Percentiles rank a stretch among this genome's conserved stretches.
These are phyloP conservation scores for Alviniconcha marisindica DNA, from an alignment of 1,140 invertebrate species.

Conservation along the genomic window DNA sequence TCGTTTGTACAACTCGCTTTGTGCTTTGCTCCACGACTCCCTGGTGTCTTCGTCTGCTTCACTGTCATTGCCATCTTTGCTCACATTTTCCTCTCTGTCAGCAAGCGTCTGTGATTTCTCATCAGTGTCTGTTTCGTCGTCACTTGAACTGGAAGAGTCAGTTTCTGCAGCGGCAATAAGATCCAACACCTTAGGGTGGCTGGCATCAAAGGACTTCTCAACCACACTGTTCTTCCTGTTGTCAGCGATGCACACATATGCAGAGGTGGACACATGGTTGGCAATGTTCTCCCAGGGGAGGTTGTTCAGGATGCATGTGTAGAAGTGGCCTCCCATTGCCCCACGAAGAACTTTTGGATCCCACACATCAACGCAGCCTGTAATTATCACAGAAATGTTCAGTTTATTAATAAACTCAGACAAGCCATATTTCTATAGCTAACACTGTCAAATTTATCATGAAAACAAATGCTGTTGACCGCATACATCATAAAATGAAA, in stretches of 20 bases:
- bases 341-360: slow-evolving; percentile 90
- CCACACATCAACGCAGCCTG: slow-evolving; percentile 93
- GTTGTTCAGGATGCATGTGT: slow-evolving; percentile 82
- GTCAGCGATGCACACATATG: slow-evolving; percentile 83
- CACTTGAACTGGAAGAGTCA: background rate
- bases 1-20: slow-evolving; percentile 58
- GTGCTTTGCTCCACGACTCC: background rate
- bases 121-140: background rate
- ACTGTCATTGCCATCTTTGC: slow-evolving; percentile 17
- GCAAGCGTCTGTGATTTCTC: slow-evolving; percentile 3
- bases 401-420: no score
- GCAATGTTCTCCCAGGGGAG: slow-evolving; percentile 82
- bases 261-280: slow-evolving; percentile 77
- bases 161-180: background rate
- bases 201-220: background rate
- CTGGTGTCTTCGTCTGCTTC: slow-evolving; percentile 30
- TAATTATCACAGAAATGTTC: no score
- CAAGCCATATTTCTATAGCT: no score
- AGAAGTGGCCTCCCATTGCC: slow-evolving; percentile 90
- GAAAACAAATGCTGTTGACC: no score
- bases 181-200: background rate
- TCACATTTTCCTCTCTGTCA: background rate
- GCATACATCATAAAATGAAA: background rate
- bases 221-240: slow-evolving; percentile 16
- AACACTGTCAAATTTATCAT: no score